Percentiles rank a stretch among this genome's conserved stretches.
Evolutionary conservation across 2,797 vertebrate genomes (phyloP).

Genomic region (Halcyon badia): DNA sequence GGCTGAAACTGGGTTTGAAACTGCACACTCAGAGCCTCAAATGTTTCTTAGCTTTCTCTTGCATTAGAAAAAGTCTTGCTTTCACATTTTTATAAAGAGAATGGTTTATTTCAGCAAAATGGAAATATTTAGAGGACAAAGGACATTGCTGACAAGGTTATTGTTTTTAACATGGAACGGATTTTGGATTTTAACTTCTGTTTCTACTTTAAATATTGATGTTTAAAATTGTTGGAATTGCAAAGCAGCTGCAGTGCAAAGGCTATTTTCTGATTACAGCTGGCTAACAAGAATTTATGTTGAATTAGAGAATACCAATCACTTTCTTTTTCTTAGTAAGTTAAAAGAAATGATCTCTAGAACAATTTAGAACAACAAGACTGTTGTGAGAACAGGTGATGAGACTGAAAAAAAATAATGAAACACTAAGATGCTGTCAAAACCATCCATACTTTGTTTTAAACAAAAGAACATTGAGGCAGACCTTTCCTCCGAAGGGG

Average conservation of each 20-base stretch:
- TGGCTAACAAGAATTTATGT: not conserved
- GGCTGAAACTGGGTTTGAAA: not conserved
- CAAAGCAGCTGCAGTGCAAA: not conserved
- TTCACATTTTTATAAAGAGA: not conserved
- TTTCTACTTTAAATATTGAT: not conserved
- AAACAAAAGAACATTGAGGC: not conserved
- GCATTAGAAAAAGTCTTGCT: not conserved
- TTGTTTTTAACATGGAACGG: not conserved
- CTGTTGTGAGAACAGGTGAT: not conserved
- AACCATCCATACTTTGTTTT: not conserved
- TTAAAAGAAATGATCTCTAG: not conserved
- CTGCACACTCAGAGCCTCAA: not conserved
- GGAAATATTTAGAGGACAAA: not conserved
- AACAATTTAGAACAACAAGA: not conserved
- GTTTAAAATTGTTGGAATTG: not conserved
- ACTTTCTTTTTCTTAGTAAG: not conserved
- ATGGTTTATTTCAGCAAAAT: not conserved
- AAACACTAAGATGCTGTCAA: not conserved
- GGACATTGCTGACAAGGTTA: not conserved
- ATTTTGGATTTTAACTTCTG: slow-evolving; percentile 2
- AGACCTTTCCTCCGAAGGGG: not conserved
- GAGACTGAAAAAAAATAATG: not conserved
- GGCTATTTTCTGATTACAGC: not conserved
- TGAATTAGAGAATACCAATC: not conserved
- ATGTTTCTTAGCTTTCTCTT: not conserved